Conservation (phyloP, 2,113 vertebrate genomes). For the Tretioscincus oriximinensis region DNA sequence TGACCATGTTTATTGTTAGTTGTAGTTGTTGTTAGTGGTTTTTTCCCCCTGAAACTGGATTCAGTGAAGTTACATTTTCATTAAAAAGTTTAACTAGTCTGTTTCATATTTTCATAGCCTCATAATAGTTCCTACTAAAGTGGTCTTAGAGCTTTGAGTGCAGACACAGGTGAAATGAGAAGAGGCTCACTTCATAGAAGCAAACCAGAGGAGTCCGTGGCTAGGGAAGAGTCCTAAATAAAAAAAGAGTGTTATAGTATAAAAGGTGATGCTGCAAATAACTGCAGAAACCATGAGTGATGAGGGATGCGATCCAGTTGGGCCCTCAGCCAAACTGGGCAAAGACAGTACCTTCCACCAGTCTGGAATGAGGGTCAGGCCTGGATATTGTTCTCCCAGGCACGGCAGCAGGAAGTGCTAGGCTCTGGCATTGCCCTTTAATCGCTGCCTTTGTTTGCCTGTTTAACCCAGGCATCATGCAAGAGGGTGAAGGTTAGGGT, state of each 20-base stretch:
- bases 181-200: neutral
- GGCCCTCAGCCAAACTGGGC: neutral
- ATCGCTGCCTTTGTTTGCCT: slow-evolving; percentile 40
- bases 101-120: neutral
- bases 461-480: slow-evolving; percentile 58
- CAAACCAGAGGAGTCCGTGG: neutral
- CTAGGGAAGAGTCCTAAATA: neutral
- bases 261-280: neutral
- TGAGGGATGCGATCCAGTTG: neutral
- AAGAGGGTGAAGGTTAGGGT: slow-evolving; percentile 63
- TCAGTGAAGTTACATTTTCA: too few relatives aligned
- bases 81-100: too few relatives aligned
- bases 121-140: neutral
- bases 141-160: neutral
- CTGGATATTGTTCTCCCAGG: slow-evolving; percentile 3
- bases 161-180: neutral
- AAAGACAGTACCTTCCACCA: neutral
- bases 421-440: slow-evolving; percentile 23
- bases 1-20: too few relatives aligned
- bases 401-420: slow-evolving; percentile 28
- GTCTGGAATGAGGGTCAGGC: neutral
- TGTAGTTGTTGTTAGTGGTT: too few relatives aligned
- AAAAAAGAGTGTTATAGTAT: neutral
- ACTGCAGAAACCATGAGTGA: neutral
- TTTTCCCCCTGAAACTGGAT: too few relatives aligned